A percentile compares a stretch with the other conserved stretches of the same genome.
Conservation (phyloP, 2,888 invertebrate genomes). For the Drosophila meridiana region DNA sequence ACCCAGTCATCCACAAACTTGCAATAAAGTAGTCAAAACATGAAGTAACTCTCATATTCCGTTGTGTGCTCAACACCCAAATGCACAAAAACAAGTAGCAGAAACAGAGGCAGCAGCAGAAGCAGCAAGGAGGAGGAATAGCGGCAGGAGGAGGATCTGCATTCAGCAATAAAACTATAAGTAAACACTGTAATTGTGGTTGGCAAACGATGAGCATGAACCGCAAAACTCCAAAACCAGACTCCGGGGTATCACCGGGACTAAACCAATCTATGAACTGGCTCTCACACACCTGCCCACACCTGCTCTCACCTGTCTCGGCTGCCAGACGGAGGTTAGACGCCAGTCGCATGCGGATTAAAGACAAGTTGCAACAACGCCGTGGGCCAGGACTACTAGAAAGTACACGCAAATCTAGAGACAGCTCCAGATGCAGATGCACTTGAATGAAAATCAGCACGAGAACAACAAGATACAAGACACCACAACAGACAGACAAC, state of each 20-base stretch:
- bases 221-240: slow-evolving; percentile 46
- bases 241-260: slow-evolving; percentile 13
- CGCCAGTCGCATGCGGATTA: slow-evolving; percentile 49
- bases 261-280: slow-evolving; percentile 16
- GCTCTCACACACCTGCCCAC: slow-evolving; percentile 16
- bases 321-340: slow-evolving; percentile 15
- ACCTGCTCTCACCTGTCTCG: slow-evolving; percentile 54
- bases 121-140: background rate
- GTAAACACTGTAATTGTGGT: slow-evolving; percentile 62
- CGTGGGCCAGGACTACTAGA: slow-evolving; percentile 38
- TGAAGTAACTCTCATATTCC: slow-evolving; percentile 14
- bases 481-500: slow-evolving; percentile 15
- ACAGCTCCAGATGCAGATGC: slow-evolving; percentile 17
- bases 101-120: background rate
- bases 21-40: slow-evolving; percentile 26
- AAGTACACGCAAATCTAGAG: slow-evolving; percentile 18
- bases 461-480: slow-evolving; percentile 24
- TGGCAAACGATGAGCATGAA: slow-evolving; percentile 47
- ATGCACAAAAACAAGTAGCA: slow-evolving; percentile 1
- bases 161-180: slow-evolving; percentile 49
- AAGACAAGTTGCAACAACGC: slow-evolving; percentile 52
- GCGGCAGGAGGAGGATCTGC: background rate
- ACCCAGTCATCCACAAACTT: background rate
- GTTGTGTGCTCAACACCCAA: slow-evolving; percentile 20
- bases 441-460: slow-evolving; percentile 32